A percentile compares a stretch with the other conserved stretches of the same genome.
phyloP scores from a whole-genome alignment of 2,888 invertebrate species.

The Poecilobothrus nobilitatus region DNA sequence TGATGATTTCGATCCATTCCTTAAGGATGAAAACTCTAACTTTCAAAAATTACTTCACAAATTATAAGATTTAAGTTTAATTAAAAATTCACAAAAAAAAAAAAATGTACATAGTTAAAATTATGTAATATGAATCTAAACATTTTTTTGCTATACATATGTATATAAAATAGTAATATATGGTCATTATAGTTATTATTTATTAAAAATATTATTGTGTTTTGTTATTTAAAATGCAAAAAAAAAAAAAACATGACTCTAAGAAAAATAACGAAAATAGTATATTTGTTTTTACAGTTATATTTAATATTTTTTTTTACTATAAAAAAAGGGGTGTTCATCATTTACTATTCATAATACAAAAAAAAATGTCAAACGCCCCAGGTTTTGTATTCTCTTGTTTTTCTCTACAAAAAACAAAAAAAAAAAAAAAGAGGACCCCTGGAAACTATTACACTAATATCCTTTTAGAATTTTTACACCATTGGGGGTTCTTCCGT shows the following conservation, averaged over 20 bases:
- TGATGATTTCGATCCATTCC: too few species aligned
- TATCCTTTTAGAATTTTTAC: slow-evolving; percentile 2
- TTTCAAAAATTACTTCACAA: too few species aligned
- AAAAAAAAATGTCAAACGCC: background rate
- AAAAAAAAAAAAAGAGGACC: background rate
- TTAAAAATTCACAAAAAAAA: too few species aligned
- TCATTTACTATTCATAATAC: background rate
- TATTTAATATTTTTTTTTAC: background rate
- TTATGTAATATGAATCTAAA: too few species aligned
- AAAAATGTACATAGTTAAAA: too few species aligned
- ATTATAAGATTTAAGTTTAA: too few species aligned
- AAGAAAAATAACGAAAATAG: background rate
- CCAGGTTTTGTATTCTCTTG: background rate
- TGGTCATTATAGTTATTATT: background rate
- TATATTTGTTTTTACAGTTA: background rate
- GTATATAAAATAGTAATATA: too few species aligned
- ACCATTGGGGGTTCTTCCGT: slow-evolving; percentile 6
- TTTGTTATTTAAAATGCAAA: too few species aligned
- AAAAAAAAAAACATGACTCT: background rate
- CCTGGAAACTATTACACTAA: background rate
- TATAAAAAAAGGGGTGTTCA: background rate
- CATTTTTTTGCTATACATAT: too few species aligned
- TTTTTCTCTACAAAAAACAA: background rate
- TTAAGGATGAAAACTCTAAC: too few species aligned
- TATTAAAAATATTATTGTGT: background rate